These are phyloP conservation scores for Bombus turneri DNA, from an alignment of 1,140 invertebrate species.

Conservation along the genomic window DNA sequence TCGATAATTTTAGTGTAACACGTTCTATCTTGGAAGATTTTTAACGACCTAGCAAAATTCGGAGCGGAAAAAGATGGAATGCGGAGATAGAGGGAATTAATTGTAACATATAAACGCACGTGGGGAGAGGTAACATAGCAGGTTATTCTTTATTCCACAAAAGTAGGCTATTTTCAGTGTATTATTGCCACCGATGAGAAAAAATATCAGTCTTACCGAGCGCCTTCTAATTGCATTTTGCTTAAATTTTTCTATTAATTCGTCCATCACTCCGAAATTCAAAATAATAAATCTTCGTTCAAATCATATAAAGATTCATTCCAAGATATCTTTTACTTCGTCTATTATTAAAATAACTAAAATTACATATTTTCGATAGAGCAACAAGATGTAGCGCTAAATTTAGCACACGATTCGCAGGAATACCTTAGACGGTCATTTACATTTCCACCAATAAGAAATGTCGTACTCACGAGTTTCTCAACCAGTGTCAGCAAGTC, in stretches of 20 bases:
- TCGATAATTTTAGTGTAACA: not conserved
- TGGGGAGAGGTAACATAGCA: not conserved
- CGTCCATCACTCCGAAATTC: not conserved
- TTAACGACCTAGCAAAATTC: not conserved
- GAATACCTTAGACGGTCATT: conserved; percentile 43
- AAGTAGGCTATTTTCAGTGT: conserved; percentile 23
- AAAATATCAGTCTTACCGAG: not conserved
- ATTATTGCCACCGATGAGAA: not conserved
- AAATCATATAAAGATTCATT: not conserved
- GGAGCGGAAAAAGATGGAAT: conserved; percentile 17
- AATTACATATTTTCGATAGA: too few species aligned
- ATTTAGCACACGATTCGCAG: conserved; percentile 28
- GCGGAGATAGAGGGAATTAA: conserved; percentile 26
- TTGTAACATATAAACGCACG: conserved; percentile 20
- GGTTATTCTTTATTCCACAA: not conserved
- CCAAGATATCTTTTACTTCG: too few species aligned
- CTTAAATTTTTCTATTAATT: not conserved
- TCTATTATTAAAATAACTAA: too few species aligned
- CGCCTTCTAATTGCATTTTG: not conserved
- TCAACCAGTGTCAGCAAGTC: not conserved
- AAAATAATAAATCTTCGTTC: not conserved
- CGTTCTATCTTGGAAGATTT: not conserved
- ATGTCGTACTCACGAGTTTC: conserved; percentile 25
- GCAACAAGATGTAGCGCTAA: conserved; percentile 6
- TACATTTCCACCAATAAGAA: conserved; percentile 36